Base-by-base conservation (phyloP, 2,888 invertebrate species). In the Melinopterus prodromus region DNA sequence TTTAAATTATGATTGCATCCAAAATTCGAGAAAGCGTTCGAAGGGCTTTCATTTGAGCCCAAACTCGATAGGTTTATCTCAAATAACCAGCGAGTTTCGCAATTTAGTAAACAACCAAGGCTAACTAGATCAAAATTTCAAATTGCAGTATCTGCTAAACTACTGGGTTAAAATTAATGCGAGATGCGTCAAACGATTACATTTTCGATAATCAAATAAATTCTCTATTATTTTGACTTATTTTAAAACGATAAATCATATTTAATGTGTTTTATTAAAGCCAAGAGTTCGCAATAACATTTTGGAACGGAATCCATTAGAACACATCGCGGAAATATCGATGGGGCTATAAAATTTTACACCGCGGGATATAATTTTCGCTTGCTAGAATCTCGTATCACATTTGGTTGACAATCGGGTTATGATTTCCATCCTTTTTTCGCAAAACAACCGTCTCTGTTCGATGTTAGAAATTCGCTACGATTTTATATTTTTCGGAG, bases 291-390 rank as follows among this genome's bases (percentile, higher is more conserved):
- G 7, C 12, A 9, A 53, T 53, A 53, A 53, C 2, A 53, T 53
- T 53, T 12, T 53, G 53, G 9, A 53, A 12, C 53, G 12, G 12
- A 53, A 53, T 53, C 5, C 53, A 53, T 53, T 7, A 53, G 53
- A 53, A 53, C 9, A 9, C 53, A 53, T 53, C 53, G 7, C 53
- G 53, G 35, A 74, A 74, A 74, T 74, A 74, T n/a, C n/a, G 74
- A 77, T 70, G 26, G 69, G 1, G 26, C 69, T 35, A 36, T 77
- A 77, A 77, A 69, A 69, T 77, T 77, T 77, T 77, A 77, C 14
- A 14, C 53, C 36, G 16, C 72, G 4, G 38, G 37, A 38, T 78
- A 71, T 38, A 71, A 38, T 71, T 72, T 38, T 26, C 37, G 26
- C 53, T 35, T 38, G 53, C 78, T 78, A 38, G 38, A 37, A 36